Conservation (phyloP, 2,113 vertebrate species). For the Ciconia boyciana region DNA sequence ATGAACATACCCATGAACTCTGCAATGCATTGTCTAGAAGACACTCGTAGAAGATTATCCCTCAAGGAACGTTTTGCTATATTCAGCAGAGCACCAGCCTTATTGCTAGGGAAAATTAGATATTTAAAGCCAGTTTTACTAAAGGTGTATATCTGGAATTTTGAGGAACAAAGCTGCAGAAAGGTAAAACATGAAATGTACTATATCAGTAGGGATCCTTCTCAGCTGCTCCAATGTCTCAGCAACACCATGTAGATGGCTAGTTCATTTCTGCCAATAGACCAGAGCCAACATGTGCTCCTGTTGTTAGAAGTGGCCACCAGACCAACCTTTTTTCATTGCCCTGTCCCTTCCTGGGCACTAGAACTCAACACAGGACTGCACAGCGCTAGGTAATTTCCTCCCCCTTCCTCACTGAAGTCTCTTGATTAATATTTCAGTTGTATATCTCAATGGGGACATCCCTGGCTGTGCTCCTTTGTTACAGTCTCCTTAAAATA, state of each 20-base stretch:
- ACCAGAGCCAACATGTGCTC: neutral
- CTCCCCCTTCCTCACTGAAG: neutral
- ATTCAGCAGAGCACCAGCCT: neutral
- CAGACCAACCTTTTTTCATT: accelerated
- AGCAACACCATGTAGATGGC: neutral
- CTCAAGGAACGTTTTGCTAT: neutral
- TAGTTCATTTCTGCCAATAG: neutral
- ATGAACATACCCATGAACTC: neutral
- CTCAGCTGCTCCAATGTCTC: neutral
- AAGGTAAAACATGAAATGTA: neutral
- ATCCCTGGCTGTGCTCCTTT: neutral
- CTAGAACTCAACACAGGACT: neutral
- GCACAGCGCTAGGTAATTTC: neutral
- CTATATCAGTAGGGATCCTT: neutral
- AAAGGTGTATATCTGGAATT: neutral
- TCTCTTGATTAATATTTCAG: constrained; percentile 7
- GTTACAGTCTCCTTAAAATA: neutral
- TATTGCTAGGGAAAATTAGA: neutral
- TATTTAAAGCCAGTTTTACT: neutral
- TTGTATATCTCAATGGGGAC: neutral
- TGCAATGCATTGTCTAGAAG: neutral
- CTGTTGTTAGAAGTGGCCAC: neutral
- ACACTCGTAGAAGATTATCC: neutral
- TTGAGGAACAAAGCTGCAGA: neutral
- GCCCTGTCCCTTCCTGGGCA: neutral